Conservation (phyloP, 2,113 vertebrate genomes). For the Menidia beryllina region DNA sequence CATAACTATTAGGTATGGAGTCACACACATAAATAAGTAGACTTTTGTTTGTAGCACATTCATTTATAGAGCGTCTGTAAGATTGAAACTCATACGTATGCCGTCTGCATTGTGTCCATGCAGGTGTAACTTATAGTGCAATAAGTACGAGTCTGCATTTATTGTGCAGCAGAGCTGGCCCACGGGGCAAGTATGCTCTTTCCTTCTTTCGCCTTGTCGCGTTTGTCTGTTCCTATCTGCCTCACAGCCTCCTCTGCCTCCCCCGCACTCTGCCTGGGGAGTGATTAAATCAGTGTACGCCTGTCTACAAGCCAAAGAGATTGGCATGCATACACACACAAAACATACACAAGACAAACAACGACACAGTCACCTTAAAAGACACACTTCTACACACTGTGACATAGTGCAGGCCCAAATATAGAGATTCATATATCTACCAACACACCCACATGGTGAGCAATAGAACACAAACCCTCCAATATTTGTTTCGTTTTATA, state of each 20-base stretch:
- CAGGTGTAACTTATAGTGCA: constrained; percentile 40
- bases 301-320: constrained; percentile 75
- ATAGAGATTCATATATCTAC: constrained; percentile 55
- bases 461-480: constrained; percentile 56
- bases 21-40: background rate
- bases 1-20: background rate
- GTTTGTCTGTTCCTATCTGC: constrained; percentile 81
- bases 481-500: constrained; percentile 62
- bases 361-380: constrained; percentile 35
- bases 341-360: constrained; percentile 43
- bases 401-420: constrained; percentile 36
- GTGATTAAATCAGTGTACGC: constrained; percentile 81
- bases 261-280: constrained; percentile 73
- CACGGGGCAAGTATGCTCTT: constrained; percentile 60
- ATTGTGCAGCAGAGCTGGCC: constrained; percentile 59
- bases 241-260: constrained; percentile 76
- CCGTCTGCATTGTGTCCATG: constrained; percentile 19
- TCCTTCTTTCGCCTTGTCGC: constrained; percentile 80
- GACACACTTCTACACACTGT: constrained; percentile 40
- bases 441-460: constrained; percentile 45
- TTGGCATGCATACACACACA: constrained; percentile 51
- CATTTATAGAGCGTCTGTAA: background rate
- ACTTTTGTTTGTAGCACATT: background rate
- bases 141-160: constrained; percentile 61
- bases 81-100: constrained; percentile 3